Percentiles rank a stretch among this genome's conserved stretches.
phyloP scores from a whole-genome alignment of 1,140 invertebrate genomes.

The Zaprionus nigranus region DNA sequence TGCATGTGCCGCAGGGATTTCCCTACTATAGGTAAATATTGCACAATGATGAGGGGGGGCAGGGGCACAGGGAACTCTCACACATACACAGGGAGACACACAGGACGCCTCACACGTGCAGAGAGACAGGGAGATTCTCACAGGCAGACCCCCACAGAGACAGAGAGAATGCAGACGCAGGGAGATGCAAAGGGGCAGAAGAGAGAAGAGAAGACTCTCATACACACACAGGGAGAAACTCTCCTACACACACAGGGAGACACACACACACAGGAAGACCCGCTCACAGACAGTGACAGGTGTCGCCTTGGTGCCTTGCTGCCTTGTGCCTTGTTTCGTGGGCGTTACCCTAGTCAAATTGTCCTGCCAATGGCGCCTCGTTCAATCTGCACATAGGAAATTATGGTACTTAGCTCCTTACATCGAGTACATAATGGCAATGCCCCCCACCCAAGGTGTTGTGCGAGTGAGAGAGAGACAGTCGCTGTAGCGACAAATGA shows the following conservation, averaged over 20 bases:
- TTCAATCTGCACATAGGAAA: constrained; percentile 26
- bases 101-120: too few species aligned
- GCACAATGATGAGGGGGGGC: constrained; percentile 3
- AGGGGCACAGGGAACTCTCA: background rate
- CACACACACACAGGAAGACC: background rate
- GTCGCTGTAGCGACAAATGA: constrained; percentile 22
- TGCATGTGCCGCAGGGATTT: constrained; percentile 94
- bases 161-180: too few species aligned
- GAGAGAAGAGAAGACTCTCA: too few species aligned
- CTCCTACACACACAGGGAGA: background rate
- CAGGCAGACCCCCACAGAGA: too few species aligned
- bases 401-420: constrained; percentile 30
- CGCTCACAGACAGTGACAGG: constrained; percentile 9
- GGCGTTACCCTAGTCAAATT: constrained; percentile 67
- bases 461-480: background rate
- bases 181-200: too few species aligned
- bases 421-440: constrained; percentile 14
- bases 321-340: constrained; percentile 35
- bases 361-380: constrained; percentile 47
- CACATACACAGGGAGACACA: background rate
- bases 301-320: constrained; percentile 35
- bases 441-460: background rate
- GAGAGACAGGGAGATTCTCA: too few species aligned
- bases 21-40: constrained; percentile 92
- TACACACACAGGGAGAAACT: too few species aligned